Conservation (phyloP, 2,113 vertebrate species). For the Anseranas semipalmata region DNA sequence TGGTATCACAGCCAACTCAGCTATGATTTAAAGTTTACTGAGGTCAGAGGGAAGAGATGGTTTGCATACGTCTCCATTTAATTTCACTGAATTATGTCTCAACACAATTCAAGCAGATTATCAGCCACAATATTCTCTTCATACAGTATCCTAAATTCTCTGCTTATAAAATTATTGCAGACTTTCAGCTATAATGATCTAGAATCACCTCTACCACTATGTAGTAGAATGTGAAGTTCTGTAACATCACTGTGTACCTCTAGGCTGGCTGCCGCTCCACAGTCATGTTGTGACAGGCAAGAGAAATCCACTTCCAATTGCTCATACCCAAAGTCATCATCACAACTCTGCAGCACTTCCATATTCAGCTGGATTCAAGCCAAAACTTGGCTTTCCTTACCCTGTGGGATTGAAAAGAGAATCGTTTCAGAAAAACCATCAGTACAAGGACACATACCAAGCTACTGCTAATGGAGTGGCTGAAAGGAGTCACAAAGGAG, state of each 20-base stretch:
- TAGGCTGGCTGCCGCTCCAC: background rate
- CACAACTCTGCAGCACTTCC: background rate
- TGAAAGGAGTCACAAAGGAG: background rate
- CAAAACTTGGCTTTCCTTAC: background rate
- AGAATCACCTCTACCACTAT: background rate
- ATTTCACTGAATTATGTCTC: background rate
- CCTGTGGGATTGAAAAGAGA: background rate
- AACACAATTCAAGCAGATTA: background rate
- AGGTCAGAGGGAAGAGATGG: background rate
- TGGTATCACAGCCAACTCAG: background rate
- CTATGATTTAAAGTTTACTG: background rate
- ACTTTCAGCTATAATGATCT: background rate
- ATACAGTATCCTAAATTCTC: background rate
- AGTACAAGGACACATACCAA: background rate
- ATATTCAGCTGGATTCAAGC: background rate
- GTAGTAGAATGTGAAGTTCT: too few relatives aligned
- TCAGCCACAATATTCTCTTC: background rate
- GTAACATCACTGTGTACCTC: background rate
- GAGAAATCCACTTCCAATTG: background rate
- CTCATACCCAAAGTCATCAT: background rate
- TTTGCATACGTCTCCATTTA: background rate
- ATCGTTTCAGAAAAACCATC: background rate
- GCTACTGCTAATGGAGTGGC: background rate
- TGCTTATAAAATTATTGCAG: background rate
- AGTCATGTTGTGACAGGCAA: background rate